Base-by-base conservation (phyloP, 2,888 invertebrate genomes). In the Octonoba sinensis region DNA sequence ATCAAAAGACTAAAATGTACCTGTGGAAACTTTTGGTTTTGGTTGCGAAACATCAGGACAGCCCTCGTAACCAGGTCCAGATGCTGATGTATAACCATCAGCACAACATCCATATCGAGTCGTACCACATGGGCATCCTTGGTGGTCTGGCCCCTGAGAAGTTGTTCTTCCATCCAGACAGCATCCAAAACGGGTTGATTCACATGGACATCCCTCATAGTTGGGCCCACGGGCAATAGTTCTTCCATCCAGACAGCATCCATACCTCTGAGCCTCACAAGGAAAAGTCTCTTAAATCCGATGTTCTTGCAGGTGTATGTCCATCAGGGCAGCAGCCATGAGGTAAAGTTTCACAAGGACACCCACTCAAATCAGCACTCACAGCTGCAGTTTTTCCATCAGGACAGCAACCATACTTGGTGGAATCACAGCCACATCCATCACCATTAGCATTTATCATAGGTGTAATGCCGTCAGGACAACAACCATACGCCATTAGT, bases 1-100 rank as follows among this genome's bases (percentile, higher is more conserved):
- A 6, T n/a, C 6, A 0, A 51, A 51, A n/a, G 51, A 62, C 13
- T 62, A 18, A 18, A 6, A 36, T 65, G 24, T 44, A 82, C 82
- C 82, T 16, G 82, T 75, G 1, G 74, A 51, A 18, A 82, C 47
- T 22, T 64, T 54, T 8, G 70, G 65, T 49, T 64, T 75, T 0
- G 82, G 82, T 18, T 64, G 46, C 6, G 46, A 36, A 18, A 67
- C 71, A 16, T 57, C 76, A 13, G 82, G 83, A 59, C 78, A 89
- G 77, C 88, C 84, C 59, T 84, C 83, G 44, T 79, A 82, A 27
- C 76, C 79, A 0, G 92, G 92, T 3, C 97, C 98, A 86, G 95
- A 95, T 1, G 97, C 95, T 0, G 96, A 92, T 0, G 95, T 96
- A 86, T 91, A 89, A 1, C 92, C 92, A 87, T 98, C 97, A 1